These are phyloP conservation scores for Drosophila villosipedis DNA, from an alignment of 2,888 invertebrate genomes.

Conservation along the genomic window DNA sequence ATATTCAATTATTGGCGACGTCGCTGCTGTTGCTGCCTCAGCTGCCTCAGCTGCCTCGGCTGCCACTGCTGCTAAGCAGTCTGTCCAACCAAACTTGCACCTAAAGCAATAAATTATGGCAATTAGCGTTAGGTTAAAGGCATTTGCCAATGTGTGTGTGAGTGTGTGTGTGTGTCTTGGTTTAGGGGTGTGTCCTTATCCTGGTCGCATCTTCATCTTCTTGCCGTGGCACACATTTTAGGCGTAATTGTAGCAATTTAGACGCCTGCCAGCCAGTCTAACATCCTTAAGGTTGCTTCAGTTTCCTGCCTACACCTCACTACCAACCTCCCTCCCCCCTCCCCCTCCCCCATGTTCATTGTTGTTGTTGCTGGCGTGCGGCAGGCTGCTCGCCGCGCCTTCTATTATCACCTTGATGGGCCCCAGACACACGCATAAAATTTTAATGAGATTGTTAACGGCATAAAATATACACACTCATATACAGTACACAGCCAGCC, in stretches of 20 bases:
- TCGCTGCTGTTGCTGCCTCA: slow-evolving; percentile 26
- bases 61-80: slow-evolving; percentile 1
- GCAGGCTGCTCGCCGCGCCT: slow-evolving; percentile 40
- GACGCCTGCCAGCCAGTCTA: slow-evolving; percentile 59
- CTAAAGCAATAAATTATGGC: slow-evolving; percentile 76
- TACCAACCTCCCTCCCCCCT: too few species aligned
- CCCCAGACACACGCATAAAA: slow-evolving; percentile 77
- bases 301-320: slow-evolving; percentile 7
- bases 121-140: slow-evolving; percentile 67
- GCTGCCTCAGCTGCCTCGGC: slow-evolving; percentile 20
- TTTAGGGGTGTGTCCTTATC: slow-evolving; percentile 30
- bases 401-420: slow-evolving; percentile 73
- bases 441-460: slow-evolving; percentile 81
- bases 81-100: slow-evolving; percentile 55
- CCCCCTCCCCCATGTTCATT: not conserved
- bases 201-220: slow-evolving; percentile 15
- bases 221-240: slow-evolving; percentile 73
- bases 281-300: slow-evolving; percentile 45
- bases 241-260: slow-evolving; percentile 81
- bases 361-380: slow-evolving; percentile 25
- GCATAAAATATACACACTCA: slow-evolving; percentile 74
- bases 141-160: slow-evolving; percentile 19
- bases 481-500: slow-evolving; percentile 23
- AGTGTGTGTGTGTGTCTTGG: slow-evolving; percentile 7
- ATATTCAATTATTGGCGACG: slow-evolving; percentile 64